Evolutionary conservation across 2,113 vertebrate genomes (phyloP), one percentile per base, ranked within the genome.

Genomic region (Nothobranchius furzeri): DNA sequence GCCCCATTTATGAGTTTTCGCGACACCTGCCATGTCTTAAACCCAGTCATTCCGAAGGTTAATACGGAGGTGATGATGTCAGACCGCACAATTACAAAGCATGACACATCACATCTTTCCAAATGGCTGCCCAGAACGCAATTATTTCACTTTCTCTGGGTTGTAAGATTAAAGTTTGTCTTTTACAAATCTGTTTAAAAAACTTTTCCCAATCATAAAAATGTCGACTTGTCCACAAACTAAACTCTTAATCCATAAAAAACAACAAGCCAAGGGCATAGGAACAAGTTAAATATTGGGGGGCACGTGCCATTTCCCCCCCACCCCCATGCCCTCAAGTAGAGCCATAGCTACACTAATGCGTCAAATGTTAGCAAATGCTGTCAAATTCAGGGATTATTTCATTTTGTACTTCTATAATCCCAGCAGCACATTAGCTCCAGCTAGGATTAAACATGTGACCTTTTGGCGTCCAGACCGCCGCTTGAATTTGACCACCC

Each of bases 391-490:
- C 12, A 12, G 43, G 52, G 9, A 60, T 51, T 58, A 46, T 35
- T 67, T 60, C 43, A 56, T 48, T 66, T 42, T 24, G n/a, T 42
- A 57, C 12, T n/a, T 56, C 56, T 80, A 50, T 68, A 82, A 81
- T 82, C 77, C 69, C 43, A 53, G 75, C 58, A 42, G 61, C 64
- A 62, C 37, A 45, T 78, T 73, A 64, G 61, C 68, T 47, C 47
- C 47, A 61, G 61, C 72, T 62, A 67, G 75, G 73, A 86, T 87
- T 83, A 73, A 80, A 65, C 63, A 64, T 56, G 67, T 80, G 68
- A 85, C 85, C 82, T 85, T 88, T 85, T 51, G 52, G 66, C 80
- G 62, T 68, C 70, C 47, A 30, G 46, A 7, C 7, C 42, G 64
- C 20, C 42, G 36, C 49, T 66, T 78, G 55, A 79, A 76, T 49